A percentile compares a stretch with the other conserved stretches of the same genome.
These are phyloP conservation scores for Progne subis DNA, from an alignment of 2,113 vertebrate genomes.

Conservation along the genomic window DNA sequence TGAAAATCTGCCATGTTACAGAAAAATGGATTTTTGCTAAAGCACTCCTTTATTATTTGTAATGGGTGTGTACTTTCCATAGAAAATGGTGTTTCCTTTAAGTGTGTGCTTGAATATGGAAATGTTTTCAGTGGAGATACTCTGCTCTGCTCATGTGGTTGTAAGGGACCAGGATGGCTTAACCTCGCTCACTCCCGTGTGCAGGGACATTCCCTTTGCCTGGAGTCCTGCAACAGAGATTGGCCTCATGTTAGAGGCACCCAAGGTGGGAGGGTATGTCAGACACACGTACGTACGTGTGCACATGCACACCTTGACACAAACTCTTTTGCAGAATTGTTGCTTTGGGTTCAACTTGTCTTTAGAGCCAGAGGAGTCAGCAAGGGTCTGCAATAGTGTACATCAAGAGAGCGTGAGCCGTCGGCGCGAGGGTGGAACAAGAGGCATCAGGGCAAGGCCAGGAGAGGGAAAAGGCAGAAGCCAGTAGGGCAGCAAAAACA, in stretches of 20 bases:
- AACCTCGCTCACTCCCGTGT: not conserved
- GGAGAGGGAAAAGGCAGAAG: not conserved
- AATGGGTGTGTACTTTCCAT: not conserved
- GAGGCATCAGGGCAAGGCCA: not conserved
- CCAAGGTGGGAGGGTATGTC: not conserved
- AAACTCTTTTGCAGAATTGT: not conserved
- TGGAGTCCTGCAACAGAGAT: not conserved
- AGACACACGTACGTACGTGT: fast-evolving
- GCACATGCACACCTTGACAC: not conserved
- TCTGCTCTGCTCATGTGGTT: not conserved
- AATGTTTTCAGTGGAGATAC: not conserved
- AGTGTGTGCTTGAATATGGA: not conserved
- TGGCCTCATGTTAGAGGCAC: not conserved
- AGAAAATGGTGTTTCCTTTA: not conserved
- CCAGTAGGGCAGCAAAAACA: not conserved
- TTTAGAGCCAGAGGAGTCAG: not conserved
- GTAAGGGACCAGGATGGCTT: not conserved
- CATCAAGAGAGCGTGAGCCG: fast-evolving
- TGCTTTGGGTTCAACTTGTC: not conserved
- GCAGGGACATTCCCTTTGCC: not conserved
- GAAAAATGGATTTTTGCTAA: not conserved
- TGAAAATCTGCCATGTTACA: not conserved
- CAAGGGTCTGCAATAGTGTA: not conserved
- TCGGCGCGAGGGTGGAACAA: fast-evolving
- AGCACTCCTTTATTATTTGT: not conserved